Percentiles rank a stretch among this genome's conserved stretches.
These are phyloP conservation scores for Drosophila greeni DNA, from an alignment of 2,888 invertebrate species.

Conservation along the genomic window DNA sequence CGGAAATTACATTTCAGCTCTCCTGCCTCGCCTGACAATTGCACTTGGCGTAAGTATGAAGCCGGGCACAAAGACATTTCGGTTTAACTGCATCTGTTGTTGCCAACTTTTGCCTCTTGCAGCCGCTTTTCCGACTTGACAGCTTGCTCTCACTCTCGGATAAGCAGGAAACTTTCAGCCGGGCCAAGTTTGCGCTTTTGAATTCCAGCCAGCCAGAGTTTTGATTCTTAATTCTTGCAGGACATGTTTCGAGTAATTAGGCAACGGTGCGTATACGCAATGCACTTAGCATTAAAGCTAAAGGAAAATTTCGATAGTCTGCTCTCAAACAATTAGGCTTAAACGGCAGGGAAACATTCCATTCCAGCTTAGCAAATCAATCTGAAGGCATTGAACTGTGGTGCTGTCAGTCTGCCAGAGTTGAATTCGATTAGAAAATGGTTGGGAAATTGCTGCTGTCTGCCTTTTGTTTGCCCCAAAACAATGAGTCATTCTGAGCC, in stretches of 20 bases:
- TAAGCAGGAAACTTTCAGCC: conserved; percentile 41
- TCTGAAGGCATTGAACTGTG: conserved; percentile 55
- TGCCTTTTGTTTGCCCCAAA: conserved; percentile 9
- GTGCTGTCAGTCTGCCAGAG: conserved; percentile 18
- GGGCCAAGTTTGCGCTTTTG: conserved; percentile 23
- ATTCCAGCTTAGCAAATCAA: conserved; percentile 34
- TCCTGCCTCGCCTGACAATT: conserved; percentile 11
- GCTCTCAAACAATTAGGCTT: neutral
- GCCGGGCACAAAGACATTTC: conserved; percentile 18
- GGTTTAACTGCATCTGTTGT: conserved; percentile 44
- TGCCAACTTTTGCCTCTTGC: conserved; percentile 39
- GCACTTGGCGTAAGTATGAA: conserved; percentile 26
- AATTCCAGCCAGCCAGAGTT: conserved; percentile 21
- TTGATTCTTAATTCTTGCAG: conserved; percentile 8
- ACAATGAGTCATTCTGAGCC: conserved; percentile 26
- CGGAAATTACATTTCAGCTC: conserved; percentile 15
- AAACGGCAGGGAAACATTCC: neutral
- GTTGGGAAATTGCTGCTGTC: conserved; percentile 25
- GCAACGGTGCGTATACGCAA: conserved; percentile 57
- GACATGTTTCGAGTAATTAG: conserved; percentile 51
- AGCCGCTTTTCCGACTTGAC: conserved; percentile 16
- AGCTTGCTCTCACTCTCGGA: conserved; percentile 20
- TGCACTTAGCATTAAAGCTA: conserved; percentile 12
- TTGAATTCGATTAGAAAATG: conserved; percentile 41
- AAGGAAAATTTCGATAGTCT: conserved; percentile 19